phyloP scores from a whole-genome alignment of 2,113 vertebrate genomes.

The Bufo bufo region DNA sequence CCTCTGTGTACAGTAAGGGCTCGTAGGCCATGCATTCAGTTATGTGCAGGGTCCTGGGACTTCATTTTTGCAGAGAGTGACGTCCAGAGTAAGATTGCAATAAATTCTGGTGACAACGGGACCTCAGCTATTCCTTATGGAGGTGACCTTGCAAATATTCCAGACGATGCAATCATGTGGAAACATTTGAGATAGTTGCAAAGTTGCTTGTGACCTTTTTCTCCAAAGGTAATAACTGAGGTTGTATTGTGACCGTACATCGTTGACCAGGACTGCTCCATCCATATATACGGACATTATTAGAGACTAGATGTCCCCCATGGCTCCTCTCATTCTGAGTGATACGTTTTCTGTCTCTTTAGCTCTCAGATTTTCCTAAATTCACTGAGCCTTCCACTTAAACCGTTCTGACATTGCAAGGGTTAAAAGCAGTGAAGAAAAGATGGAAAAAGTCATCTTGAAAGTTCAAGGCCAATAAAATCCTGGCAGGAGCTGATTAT shows the following conservation, averaged over 20 bases:
- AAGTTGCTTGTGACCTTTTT: not conserved
- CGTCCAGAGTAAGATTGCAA: not conserved
- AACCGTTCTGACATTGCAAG: not conserved
- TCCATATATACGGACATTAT: too few species aligned
- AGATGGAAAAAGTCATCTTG: slow-evolving; percentile 1
- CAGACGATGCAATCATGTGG: too few species aligned
- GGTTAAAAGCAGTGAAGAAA: not conserved
- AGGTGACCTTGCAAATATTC: not conserved
- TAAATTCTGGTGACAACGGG: not conserved
- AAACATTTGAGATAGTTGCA: not conserved
- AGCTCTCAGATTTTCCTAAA: too few species aligned
- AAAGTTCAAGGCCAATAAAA: slow-evolving; percentile 61
- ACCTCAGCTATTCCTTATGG: not conserved
- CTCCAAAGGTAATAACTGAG: not conserved
- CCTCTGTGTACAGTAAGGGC: too few species aligned
- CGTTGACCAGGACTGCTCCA: not conserved
- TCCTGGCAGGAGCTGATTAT: slow-evolving; percentile 71
- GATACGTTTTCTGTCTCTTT: not conserved
- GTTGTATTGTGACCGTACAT: not conserved
- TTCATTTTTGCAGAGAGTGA: not conserved
- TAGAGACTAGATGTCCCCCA: too few species aligned
- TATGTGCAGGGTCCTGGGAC: too few species aligned
- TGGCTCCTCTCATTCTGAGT: too few species aligned
- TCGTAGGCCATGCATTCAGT: too few species aligned
- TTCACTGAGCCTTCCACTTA: not conserved